These are phyloP conservation scores for Pterocles gutturalis DNA, from an alignment of 2,113 vertebrate species.

Conservation along the genomic window DNA sequence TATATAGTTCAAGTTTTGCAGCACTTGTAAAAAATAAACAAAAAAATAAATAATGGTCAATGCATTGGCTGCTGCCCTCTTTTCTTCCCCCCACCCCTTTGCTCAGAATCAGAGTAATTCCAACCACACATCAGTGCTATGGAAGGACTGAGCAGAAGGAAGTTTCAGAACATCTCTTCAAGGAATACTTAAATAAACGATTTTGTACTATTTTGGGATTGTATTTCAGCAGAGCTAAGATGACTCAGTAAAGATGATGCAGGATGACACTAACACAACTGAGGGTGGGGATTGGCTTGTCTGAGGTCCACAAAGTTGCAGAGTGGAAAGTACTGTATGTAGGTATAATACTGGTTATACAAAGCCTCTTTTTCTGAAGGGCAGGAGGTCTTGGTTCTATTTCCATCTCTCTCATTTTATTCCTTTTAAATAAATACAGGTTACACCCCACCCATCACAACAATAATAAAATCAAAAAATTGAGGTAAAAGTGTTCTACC, in stretches of 20 bases:
- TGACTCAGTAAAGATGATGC: not conserved
- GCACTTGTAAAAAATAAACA: conserved; percentile 58
- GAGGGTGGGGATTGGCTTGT: conserved; percentile 53
- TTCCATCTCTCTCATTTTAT: not conserved
- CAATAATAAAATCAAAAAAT: conserved; percentile 66
- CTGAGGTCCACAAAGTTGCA: conserved; percentile 39
- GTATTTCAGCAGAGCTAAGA: not conserved
- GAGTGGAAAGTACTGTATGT: conserved; percentile 24
- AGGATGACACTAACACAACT: not conserved
- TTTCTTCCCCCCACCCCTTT: not conserved
- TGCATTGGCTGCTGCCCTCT: conserved; percentile 30
- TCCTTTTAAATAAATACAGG: conserved; percentile 28
- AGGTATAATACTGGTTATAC: conserved; percentile 26
- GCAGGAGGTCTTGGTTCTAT: not conserved
- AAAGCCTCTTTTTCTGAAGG: not conserved
- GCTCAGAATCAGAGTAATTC: conserved; percentile 3
- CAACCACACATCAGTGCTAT: not conserved
- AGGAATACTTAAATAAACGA: not conserved
- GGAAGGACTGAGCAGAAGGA: conserved; percentile 1
- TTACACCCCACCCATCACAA: conserved; percentile 4
- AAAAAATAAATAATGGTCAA: conserved; percentile 24
- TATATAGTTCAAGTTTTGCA: conserved; percentile 73
- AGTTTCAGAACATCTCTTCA: conserved; percentile 4
- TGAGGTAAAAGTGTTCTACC: conserved; percentile 82
- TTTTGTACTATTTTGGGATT: not conserved